Evolutionary conservation across 2,888 invertebrate species (phyloP).

Genomic region (Protula sp.): DNA sequence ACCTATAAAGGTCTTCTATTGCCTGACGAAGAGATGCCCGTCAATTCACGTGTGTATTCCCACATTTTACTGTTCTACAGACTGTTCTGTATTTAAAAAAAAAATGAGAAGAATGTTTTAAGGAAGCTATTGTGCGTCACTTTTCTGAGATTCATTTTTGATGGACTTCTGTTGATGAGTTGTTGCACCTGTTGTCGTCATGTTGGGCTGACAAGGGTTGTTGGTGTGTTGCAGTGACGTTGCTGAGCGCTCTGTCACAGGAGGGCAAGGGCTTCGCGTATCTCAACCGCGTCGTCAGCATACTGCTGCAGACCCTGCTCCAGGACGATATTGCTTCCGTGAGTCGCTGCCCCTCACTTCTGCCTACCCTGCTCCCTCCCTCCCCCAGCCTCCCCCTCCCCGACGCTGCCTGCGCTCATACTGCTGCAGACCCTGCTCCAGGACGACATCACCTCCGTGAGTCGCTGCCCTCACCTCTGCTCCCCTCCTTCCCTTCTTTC

Average conservation of each 20-base stretch:
- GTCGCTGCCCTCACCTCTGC: neutral
- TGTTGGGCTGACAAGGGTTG: too few relatives aligned
- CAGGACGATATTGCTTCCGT: slow-evolving; percentile 51
- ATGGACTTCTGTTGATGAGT: too few relatives aligned
- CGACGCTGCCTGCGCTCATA: slow-evolving; percentile 39
- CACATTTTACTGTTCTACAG: too few relatives aligned
- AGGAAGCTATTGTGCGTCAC: neutral
- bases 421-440: slow-evolving; percentile 49
- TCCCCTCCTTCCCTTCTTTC: neutral
- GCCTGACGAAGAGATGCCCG: slow-evolving; percentile 43
- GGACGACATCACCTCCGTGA: slow-evolving; percentile 49
- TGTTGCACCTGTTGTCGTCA: too few relatives aligned
- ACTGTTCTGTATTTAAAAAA: neutral
- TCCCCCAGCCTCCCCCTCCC: slow-evolving; percentile 37
- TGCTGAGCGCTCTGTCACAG: slow-evolving; percentile 40
- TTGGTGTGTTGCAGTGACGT: too few relatives aligned
- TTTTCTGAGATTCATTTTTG: neutral
- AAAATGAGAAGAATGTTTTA: too few relatives aligned
- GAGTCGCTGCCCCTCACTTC: slow-evolving; percentile 2
- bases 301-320: slow-evolving; percentile 46
- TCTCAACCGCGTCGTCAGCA: slow-evolving; percentile 36
- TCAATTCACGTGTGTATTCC: slow-evolving; percentile 33
- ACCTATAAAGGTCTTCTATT: slow-evolving; percentile 48
- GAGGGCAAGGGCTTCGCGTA: slow-evolving; percentile 41
- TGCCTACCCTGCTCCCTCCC: neutral